These are phyloP conservation scores for Xylocampa areola DNA, from an alignment of 2,888 invertebrate genomes.

Conservation along the genomic window DNA sequence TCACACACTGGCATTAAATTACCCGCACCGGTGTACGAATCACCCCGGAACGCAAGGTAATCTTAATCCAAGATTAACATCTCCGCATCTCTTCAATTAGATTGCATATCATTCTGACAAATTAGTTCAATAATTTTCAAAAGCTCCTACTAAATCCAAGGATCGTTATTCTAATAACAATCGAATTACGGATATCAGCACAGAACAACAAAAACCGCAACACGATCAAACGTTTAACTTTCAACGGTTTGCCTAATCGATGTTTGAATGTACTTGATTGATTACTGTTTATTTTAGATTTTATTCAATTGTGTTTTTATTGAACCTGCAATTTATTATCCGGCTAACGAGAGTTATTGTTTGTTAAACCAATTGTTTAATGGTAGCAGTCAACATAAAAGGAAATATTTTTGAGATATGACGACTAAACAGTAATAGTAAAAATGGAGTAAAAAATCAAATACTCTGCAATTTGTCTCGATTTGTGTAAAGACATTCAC, in stretches of 20 bases:
- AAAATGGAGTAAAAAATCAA: too few species aligned
- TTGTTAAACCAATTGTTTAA: too few species aligned
- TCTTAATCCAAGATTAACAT: slow-evolving; percentile 6
- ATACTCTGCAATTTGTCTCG: too few species aligned
- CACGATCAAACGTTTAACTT: background rate
- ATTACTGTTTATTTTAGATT: background rate
- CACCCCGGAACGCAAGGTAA: background rate
- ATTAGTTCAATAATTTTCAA: slow-evolving; percentile 2
- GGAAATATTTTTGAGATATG: too few species aligned
- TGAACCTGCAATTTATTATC: background rate
- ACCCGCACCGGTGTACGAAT: background rate
- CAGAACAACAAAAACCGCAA: background rate
- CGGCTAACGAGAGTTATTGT: background rate
- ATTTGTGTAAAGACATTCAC: too few species aligned
- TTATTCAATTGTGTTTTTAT: background rate
- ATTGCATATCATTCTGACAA: background rate
- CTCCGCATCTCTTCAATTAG: background rate
- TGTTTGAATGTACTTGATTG: background rate
- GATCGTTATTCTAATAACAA: background rate
- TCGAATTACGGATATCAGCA: background rate
- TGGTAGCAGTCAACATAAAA: too few species aligned
- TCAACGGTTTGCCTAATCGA: background rate
- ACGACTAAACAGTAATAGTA: too few species aligned
- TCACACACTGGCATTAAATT: background rate
- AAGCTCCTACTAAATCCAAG: background rate